Base-by-base conservation (phyloP, 2,888 invertebrate species). In the Gasteruption jaculator region DNA sequence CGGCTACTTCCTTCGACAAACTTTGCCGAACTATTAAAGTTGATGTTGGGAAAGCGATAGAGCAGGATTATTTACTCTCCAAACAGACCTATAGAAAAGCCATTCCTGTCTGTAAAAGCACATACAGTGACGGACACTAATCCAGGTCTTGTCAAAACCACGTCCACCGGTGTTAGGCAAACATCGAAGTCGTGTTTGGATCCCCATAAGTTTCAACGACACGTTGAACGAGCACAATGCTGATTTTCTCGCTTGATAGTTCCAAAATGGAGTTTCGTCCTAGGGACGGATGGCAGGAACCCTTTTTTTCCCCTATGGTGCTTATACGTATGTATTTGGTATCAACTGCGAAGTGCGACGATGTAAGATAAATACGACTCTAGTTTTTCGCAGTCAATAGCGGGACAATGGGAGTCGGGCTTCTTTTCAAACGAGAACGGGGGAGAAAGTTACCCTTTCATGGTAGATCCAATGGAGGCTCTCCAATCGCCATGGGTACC, bases 71-170 rank as follows among this genome's bases (percentile, higher is more conserved):
- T n/a, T n/a, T n/a, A n/a, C n/a, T n/a, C n/a, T n/a, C n/a, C n/a
- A n/a, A n/a, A n/a, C n/a, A n/a, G n/a, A n/a, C n/a, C n/a, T n/a
- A n/a, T n/a, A n/a, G n/a, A n/a, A n/a, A n/a, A n/a, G n/a, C n/a
- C n/a, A n/a, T n/a, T n/a, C n/a, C n/a, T n/a, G n/a, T 38, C 33
- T 36, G 25, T 30, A 10, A 3, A 25, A 31, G 42, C 35, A 18
- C 16, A 31, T 8, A 34, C 25, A 38, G 47, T 31, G 45, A 43
- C 41, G 40, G 45, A 49, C 49, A 51, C 54, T 65, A 61, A 67
- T 67, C 65, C 60, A 50, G 53, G 54, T 58, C 54, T 60, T 61
- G 65, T 67, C 63, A 61, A 58, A 66, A 62, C 58, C 57, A 50
- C 58, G 56, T 50, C 52, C 48, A 46, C 52, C 52, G 46, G 44